These are phyloP conservation scores for Ailurus styani DNA, from an alignment of 2,113 vertebrate genomes.

Conservation along the genomic window DNA sequence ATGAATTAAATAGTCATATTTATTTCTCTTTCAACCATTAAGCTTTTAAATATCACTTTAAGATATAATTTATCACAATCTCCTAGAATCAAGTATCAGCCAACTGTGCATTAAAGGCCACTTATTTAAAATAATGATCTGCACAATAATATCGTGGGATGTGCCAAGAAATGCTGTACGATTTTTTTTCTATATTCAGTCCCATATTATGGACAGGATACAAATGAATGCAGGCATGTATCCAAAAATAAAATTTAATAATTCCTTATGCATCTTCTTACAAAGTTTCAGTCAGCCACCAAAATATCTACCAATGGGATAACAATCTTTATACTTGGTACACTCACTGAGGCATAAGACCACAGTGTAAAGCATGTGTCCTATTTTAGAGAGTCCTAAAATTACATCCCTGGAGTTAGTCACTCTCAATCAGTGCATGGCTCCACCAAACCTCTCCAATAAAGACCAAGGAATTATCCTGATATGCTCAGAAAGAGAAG, in stretches of 20 bases:
- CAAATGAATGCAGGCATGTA: slow-evolving; percentile 29
- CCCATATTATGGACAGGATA: slow-evolving; percentile 34
- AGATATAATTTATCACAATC: slow-evolving; percentile 64
- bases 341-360: slow-evolving; percentile 48
- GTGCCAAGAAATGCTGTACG: slow-evolving; percentile 60
- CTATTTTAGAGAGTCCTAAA: slow-evolving; percentile 65
- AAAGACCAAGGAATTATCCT: background rate
- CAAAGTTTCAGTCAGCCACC: slow-evolving; percentile 21
- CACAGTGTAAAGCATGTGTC: slow-evolving; percentile 44
- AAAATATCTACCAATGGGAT: slow-evolving; percentile 34
- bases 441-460: background rate
- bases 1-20: slow-evolving; percentile 67
- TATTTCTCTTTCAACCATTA: slow-evolving; percentile 58
- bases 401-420: slow-evolving; percentile 55
- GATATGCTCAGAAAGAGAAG: background rate
- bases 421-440: slow-evolving; percentile 7
- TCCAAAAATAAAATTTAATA: slow-evolving; percentile 61
- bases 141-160: slow-evolving; percentile 35
- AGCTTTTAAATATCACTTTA: slow-evolving; percentile 56
- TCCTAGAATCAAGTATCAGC: slow-evolving; percentile 51
- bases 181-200: slow-evolving; percentile 27
- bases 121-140: slow-evolving; percentile 73
- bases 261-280: slow-evolving; percentile 25
- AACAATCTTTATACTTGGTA: slow-evolving; percentile 2
- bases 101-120: slow-evolving; percentile 68